Base-by-base conservation (phyloP, 2,797 vertebrate genomes). In the Novumbra hubbsi region DNA sequence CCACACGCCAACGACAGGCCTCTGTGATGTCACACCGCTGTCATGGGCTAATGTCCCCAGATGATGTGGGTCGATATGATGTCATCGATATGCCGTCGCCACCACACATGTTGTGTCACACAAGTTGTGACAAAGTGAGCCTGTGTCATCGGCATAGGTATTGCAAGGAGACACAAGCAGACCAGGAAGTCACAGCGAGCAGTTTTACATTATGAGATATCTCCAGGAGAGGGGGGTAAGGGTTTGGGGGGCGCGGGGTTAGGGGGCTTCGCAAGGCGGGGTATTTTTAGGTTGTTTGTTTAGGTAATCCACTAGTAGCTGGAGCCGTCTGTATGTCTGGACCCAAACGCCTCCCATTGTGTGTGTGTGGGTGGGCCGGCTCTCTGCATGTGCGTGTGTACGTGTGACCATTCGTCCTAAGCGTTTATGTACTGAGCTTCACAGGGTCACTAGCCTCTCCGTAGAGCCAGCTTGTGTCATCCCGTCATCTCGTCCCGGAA, bases 251-350 rank as follows among this genome's bases (percentile, higher is more conserved):
- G 60, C 74, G 64, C 72, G 49, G 62, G 70, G 79, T 24, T 14
- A 14, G 11, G 30, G 65, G 34, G 8, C n/a, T n/a, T 38, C 34
- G 52, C 86, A 83, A 83, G 84, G 84, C 14, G 83, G 81, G 72
- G 71, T 92, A 92, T 92, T 92, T 92, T 92, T 91, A 92, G 89
- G 75, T 82, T 91, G 88, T 91, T 92, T 93, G 88, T 89, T 91
- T 87, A 88, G 88, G 86, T 90, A 91, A 92, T 90, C 84, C 84
- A 84, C 77, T 70, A 73, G 85, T 86, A 85, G 86, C 88, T 85
- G 82, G 41, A 88, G 88, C 87, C 88, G 89, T 89, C 91, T 92
- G 90, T 80, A 88, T 91, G 91, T 90, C 91, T 92, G 89, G 91
- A 89, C 85, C 85, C 88, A 79, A 89, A 87, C 90, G 92, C 89